These are phyloP conservation scores for Cryptops parisi DNA, from an alignment of 2,888 invertebrate species.

Conservation along the genomic window DNA sequence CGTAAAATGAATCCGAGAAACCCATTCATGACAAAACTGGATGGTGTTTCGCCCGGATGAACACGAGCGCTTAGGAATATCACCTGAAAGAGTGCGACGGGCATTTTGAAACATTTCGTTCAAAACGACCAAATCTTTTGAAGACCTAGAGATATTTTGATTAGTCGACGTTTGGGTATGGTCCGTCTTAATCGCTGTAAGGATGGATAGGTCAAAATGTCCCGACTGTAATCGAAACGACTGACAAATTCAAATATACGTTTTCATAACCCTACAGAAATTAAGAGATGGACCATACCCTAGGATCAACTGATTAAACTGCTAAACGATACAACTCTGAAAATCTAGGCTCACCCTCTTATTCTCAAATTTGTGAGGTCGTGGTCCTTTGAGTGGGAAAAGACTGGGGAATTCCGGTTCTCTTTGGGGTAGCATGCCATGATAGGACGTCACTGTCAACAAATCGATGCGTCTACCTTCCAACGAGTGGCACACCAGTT, in stretches of 20 bases:
- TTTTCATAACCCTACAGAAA: too few species aligned
- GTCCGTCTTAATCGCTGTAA: too few species aligned
- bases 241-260: too few species aligned
- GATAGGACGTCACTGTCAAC: slow-evolving; percentile 64
- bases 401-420: slow-evolving; percentile 47
- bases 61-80: slow-evolving; percentile 76
- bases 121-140: neutral
- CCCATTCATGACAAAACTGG: slow-evolving; percentile 79
- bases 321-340: too few species aligned
- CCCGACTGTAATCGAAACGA: too few species aligned
- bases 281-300: too few species aligned
- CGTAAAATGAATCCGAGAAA: slow-evolving; percentile 62
- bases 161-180: too few species aligned
- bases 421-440: slow-evolving; percentile 53
- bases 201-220: too few species aligned
- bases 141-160: neutral
- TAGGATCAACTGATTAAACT: too few species aligned
- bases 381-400: slow-evolving; percentile 36
- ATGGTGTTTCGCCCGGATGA: slow-evolving; percentile 84
- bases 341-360: slow-evolving; percentile 45
- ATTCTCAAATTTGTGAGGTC: slow-evolving; percentile 57
- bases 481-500: slow-evolving; percentile 59
- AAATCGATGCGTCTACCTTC: slow-evolving; percentile 65
- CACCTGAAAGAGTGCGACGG: slow-evolving; percentile 43
- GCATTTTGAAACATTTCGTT: neutral